Evolutionary conservation across 2,113 vertebrate genomes (phyloP), one percentile per base, ranked within the genome.

Genomic region (Proterorhinus semilunaris): DNA sequence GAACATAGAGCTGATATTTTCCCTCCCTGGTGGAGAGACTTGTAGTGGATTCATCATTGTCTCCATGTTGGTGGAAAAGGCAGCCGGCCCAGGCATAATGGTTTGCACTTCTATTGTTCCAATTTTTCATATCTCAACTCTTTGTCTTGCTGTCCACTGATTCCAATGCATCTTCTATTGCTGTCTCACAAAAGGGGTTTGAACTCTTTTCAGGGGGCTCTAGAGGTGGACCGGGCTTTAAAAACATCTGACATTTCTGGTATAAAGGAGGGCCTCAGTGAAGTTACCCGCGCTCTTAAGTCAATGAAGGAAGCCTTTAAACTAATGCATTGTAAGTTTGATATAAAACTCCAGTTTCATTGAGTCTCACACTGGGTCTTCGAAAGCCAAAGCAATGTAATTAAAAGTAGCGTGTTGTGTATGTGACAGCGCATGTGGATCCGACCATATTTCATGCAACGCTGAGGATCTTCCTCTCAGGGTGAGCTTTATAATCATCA

Each of bases 61-160:
- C 72, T 96, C 93, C 0, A 16, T 94, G 55, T 78, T 96, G 57
- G 94, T 95, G 1, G 95, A 97, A 84, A 92, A 92, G 76, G 93
- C 93, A 0, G 95, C 94, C 0, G 92, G 84, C 44, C 91, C 93
- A 16, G 95, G 94, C 45, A 80, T 96, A 72, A 91, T 87, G 91
- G 95, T 95, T 68, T 16, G 72, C 72, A 62, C 4, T 69, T n/a
- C 8, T 44, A 59, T 48, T 16, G 47, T 11, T 3, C 58, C 61
- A 6, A 10, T 7, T 68, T 78, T 64, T 44, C 49, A 17, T 8
- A 57, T 10, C 49, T 51, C 27, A 57, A 16, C 43, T 59, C 47
- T 73, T 58, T 77, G 27, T 78, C 10, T 58, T 5, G 49, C n/a
- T 70, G 11, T 81, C 49, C 12, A 46, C 51, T 21, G 62, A 4